Evolutionary conservation across 2,113 vertebrate genomes (phyloP).

Genomic region (Fukomys damarensis): DNA sequence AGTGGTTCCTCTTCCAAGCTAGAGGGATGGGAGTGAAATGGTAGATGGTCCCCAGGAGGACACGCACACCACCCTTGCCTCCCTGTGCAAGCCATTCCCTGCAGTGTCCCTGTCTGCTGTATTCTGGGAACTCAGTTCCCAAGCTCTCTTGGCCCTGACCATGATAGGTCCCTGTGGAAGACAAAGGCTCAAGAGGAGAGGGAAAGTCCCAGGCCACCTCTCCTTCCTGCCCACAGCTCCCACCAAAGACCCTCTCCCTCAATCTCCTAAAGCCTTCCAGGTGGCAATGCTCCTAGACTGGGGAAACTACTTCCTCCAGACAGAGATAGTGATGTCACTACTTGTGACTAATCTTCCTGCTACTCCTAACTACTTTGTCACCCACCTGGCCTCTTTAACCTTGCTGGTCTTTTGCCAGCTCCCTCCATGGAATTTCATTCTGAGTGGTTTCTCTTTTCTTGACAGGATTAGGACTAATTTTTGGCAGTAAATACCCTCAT

Average conservation of each 20-base stretch:
- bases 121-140: neutral
- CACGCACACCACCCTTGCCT: neutral
- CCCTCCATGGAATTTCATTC: neutral
- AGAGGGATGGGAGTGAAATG: accelerated
- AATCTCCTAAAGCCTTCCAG: neutral
- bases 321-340: accelerated
- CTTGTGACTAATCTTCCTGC: neutral
- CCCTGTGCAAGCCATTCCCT: neutral
- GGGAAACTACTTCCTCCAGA: neutral
- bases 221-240: neutral
- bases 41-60: neutral
- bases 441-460: neutral
- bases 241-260: neutral
- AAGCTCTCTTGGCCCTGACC: neutral
- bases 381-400: neutral
- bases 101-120: neutral
- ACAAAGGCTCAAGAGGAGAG: neutral
- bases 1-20: neutral
- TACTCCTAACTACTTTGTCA: accelerated
- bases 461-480: neutral
- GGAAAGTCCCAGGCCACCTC: too few species aligned
- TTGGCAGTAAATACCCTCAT: neutral
- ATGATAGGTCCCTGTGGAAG: accelerated
- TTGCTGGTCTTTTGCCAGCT: neutral
- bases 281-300: neutral